Evolutionary conservation across 2,113 vertebrate species (phyloP).

Genomic region (Psophia crepitans): DNA sequence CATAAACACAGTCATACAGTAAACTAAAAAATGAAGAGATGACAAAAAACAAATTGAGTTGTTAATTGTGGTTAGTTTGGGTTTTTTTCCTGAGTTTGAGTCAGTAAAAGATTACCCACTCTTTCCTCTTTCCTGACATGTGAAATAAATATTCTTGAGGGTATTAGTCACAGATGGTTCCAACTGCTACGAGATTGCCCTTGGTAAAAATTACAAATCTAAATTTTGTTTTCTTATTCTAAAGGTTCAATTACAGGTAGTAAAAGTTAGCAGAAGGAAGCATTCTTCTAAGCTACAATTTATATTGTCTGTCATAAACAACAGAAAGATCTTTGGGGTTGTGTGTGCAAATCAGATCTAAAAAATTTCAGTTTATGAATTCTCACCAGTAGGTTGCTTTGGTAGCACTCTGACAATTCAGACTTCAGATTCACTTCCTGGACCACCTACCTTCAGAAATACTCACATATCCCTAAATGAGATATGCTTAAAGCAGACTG

Average conservation of each 20-base stretch:
- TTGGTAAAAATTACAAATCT: neutral
- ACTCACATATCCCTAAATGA: neutral
- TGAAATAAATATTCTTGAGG: neutral
- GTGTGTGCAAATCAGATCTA: neutral
- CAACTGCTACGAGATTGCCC: neutral
- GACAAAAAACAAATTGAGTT: neutral
- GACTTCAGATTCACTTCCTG: neutral
- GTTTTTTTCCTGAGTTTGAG: neutral
- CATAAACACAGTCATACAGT: neutral
- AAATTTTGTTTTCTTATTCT: neutral
- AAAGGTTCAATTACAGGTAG: neutral
- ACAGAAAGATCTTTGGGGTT: neutral
- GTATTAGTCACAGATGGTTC: neutral
- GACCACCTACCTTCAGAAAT: neutral
- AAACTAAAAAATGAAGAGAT: neutral
- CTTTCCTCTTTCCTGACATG: neutral
- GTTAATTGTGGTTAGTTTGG: neutral
- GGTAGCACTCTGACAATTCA: neutral
- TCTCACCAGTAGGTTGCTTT: neutral
- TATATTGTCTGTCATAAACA: neutral
- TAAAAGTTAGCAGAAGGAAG: neutral
- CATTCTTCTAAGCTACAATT: neutral
- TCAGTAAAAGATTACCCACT: neutral
- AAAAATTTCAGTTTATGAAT: neutral
- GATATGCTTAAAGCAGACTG: neutral